phyloP scores from a whole-genome alignment of 2,888 invertebrate species.

The Busseola fusca region DNA sequence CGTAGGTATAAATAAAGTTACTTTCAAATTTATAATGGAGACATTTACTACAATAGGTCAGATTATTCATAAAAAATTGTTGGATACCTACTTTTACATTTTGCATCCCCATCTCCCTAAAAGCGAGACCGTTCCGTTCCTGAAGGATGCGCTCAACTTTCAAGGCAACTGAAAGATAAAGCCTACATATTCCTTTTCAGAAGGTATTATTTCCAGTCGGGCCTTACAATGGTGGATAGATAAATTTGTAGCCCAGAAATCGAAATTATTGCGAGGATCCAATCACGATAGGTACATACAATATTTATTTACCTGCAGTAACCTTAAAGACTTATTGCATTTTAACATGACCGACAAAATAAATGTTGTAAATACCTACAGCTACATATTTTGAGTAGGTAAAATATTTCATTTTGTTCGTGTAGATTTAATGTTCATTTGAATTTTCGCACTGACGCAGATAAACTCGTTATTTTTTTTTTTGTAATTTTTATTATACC shows the following conservation, averaged over 20 bases:
- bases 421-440: background rate
- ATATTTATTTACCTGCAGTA: background rate
- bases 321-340: background rate
- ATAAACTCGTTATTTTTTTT: conserved; percentile 3
- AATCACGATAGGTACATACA: background rate
- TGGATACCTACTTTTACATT: background rate
- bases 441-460: conserved; percentile 18
- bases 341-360: conserved; percentile 9
- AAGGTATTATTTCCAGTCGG: conserved; percentile 4
- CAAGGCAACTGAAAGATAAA: conserved; percentile 26
- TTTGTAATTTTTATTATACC: conserved; percentile 1
- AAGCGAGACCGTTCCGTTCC: background rate
- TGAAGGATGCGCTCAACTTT: conserved; percentile 30
- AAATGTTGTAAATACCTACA: background rate
- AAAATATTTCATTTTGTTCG: conserved; percentile 3
- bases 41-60: background rate
- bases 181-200: background rate
- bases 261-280: background rate
- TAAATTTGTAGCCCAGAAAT: conserved; percentile 5
- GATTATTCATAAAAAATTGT: background rate
- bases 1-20: too few relatives aligned
- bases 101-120: conserved; percentile 1
- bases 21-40: too few relatives aligned
- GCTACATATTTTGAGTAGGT: background rate
- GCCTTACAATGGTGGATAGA: background rate